Base-by-base conservation (phyloP, 1,140 invertebrate genomes). In the Anadara kagoshimensis region DNA sequence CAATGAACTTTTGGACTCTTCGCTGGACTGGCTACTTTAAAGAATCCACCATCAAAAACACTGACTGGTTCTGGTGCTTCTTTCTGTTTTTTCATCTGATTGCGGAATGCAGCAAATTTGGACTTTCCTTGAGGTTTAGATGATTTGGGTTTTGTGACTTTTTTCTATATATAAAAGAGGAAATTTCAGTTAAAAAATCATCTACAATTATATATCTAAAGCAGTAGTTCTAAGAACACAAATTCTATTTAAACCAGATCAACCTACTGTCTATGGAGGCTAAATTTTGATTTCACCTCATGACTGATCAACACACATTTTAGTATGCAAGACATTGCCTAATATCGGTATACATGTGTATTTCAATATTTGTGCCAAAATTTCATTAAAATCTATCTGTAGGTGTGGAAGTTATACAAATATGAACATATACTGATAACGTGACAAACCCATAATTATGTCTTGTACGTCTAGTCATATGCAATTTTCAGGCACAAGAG, bases 21-120 rank as follows among this genome's bases (percentile, higher is more conserved):
- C 2, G 86, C 78, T 22, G 87, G 87, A 75, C 85, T 87, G 20
- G 75, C 56, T 8, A 88, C 82, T 68, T 78, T 84, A 72, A 88
- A 88, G 76, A 88, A 87, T 16, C 85, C 86, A 41, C 56, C 80
- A 71, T 88, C 86, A 82, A 88, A 86, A n/a, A 80, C 78, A 69
- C 84, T 86, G 22, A 59, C 49, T 72, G 65, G 51, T 47, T 47
- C 10, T 11, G 5, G 56, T 12, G 49, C 20, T 51, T 65, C 59
- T 41, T 18, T 69, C 65, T 80, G 69, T 68, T 83, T 80, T 61
- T 79, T 79, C 79, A 87, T 83, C 47, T 84, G 78, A 11, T 83
- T 81, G 20, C 81, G 69, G 77, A 88, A 89, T 0, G 78, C 80
- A n/a, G 86, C 86, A 84, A 89, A 89, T 61, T 88, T 87, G 1